These are phyloP conservation scores for Marmota monax DNA, from an alignment of 2,113 vertebrate species.

Conservation along the genomic window DNA sequence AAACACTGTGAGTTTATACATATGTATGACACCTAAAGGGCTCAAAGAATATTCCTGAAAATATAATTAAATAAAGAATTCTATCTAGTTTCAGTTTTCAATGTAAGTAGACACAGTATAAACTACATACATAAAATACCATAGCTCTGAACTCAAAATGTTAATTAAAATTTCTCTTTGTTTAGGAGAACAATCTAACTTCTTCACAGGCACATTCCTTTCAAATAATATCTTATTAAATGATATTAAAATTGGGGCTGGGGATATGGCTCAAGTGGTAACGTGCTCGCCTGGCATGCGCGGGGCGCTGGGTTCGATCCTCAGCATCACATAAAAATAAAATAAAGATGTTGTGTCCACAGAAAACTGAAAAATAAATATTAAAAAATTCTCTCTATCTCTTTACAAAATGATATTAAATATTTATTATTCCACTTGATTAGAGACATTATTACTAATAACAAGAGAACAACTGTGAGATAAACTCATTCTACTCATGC, in stretches of 20 bases:
- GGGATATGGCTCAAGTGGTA: too few species aligned
- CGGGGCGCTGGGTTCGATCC: too few species aligned
- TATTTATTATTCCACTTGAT: neutral
- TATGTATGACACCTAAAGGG: neutral
- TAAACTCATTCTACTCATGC: neutral
- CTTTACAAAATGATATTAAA: neutral
- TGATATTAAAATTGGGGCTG: neutral
- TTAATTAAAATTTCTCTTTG: slow-evolving; percentile 54
- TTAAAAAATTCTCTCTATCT: too few species aligned
- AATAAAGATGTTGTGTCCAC: too few species aligned
- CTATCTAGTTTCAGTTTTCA: slow-evolving; percentile 37
- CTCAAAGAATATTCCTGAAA: slow-evolving; percentile 52
- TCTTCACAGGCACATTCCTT: slow-evolving; percentile 18
- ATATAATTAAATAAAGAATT: slow-evolving; percentile 50
- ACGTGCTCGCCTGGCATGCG: too few species aligned
- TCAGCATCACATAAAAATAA: too few species aligned
- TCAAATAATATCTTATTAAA: slow-evolving; percentile 29
- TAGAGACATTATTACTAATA: slow-evolving; percentile 14
- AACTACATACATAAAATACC: neutral
- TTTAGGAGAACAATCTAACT: neutral
- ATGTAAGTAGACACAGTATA: neutral
- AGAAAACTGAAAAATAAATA: too few species aligned
- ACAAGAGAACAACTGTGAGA: neutral
- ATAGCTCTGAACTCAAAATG: slow-evolving; percentile 16
- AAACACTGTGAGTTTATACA: neutral